Conservation (phyloP, 1,140 invertebrate genomes). For the Tachypleus tridentatus region DNA sequence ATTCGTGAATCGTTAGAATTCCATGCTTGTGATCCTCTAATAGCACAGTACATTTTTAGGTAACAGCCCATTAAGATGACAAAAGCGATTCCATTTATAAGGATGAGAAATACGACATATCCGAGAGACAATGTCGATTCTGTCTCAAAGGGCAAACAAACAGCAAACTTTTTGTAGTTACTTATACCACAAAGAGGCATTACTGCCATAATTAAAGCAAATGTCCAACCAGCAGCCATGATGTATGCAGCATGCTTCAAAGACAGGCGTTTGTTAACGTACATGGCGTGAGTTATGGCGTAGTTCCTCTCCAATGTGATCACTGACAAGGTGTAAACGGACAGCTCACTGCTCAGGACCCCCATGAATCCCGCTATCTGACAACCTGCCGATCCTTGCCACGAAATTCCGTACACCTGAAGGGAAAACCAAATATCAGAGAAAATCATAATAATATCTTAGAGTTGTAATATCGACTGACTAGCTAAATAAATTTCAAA, state of each 20-base stretch:
- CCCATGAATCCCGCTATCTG: constrained; percentile 90
- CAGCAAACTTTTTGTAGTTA: constrained; percentile 89
- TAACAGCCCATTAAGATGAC: constrained; percentile 91
- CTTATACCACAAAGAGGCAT: constrained; percentile 83
- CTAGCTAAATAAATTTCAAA: no score
- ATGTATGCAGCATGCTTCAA: constrained; percentile 60
- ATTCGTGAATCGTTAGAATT: constrained; percentile 91
- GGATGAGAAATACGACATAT: constrained; percentile 86
- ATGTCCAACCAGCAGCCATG: constrained; percentile 79
- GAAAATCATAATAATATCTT: no score
- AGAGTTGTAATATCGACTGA: no score
- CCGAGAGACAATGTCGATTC: constrained; percentile 51
- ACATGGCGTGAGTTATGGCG: constrained; percentile 95
- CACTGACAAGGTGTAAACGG: constrained; percentile 87
- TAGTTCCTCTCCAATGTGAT: constrained; percentile 94
- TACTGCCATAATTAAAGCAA: constrained; percentile 74
- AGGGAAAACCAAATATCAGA: neutral
- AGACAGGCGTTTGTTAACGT: constrained; percentile 84
- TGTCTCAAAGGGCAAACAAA: constrained; percentile 90
- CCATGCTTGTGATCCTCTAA: constrained; percentile 83
- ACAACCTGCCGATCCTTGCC: constrained; percentile 91
- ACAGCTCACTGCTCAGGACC: constrained; percentile 86
- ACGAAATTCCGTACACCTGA: constrained; percentile 83
- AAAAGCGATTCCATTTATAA: constrained; percentile 86
- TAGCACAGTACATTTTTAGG: constrained; percentile 92